Percentiles rank a stretch among this genome's conserved stretches.
These are phyloP conservation scores for Silurus glanis DNA, from an alignment of 2,113 vertebrate species.

Conservation along the genomic window DNA sequence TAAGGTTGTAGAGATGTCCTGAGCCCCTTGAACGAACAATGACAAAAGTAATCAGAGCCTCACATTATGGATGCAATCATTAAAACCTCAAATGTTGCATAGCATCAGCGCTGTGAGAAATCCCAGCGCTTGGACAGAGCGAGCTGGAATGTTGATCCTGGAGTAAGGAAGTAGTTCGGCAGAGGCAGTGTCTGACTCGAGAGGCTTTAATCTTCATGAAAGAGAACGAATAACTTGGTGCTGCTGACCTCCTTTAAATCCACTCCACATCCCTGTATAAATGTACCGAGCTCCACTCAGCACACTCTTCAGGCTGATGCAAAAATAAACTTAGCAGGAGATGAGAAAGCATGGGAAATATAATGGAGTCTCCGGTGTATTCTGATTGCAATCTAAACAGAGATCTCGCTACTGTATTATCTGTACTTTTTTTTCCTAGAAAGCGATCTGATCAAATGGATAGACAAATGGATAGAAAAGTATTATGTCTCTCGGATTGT, in stretches of 20 bases:
- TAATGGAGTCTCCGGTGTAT: background rate
- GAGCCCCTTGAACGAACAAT: too few relatives aligned
- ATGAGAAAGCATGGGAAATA: background rate
- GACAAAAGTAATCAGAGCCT: background rate
- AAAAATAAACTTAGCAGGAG: background rate
- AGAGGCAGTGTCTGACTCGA: background rate
- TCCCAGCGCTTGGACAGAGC: background rate
- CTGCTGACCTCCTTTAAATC: constrained; percentile 32
- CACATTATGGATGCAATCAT: background rate
- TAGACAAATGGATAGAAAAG: background rate
- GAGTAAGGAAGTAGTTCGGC: background rate
- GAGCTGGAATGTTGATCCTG: background rate
- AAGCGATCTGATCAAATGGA: background rate
- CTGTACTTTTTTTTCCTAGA: background rate
- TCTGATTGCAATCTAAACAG: background rate
- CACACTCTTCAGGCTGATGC: constrained; percentile 15
- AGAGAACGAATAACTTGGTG: constrained; percentile 24
- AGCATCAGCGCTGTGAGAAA: background rate
- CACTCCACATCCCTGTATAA: constrained; percentile 14
- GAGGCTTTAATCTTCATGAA: constrained; percentile 50
- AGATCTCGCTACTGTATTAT: background rate
- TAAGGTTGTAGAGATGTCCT: too few relatives aligned
- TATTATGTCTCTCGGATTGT: background rate
- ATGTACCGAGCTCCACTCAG: background rate
- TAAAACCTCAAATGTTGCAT: background rate